Evolutionary conservation across 1,140 invertebrate genomes (phyloP), one percentile per base, ranked within the genome.

Genomic region (Drosophila gunungcola): DNA sequence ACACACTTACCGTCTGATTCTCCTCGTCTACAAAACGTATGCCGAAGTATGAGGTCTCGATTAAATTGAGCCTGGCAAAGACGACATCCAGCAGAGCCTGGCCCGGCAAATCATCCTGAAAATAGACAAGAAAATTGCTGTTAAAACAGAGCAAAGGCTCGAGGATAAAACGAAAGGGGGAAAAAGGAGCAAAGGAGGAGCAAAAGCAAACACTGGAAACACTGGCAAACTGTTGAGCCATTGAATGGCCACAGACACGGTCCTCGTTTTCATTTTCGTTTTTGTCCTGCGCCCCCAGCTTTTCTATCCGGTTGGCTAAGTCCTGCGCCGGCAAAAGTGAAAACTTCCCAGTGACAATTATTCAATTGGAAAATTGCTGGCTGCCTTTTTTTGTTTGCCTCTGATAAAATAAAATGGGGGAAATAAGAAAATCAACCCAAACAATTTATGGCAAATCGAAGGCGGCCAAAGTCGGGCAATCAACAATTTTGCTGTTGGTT

Each of bases 41-140:
- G 42, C 97, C 97, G 93, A 98, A 98, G 92, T 98, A 98, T 61
- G 97, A 96, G 25, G 97, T 98, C 93, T 98, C 97, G 75, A 98
- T 93, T 42, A 98, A 94, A 93, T 98, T 98, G 62, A 98, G 94
- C 92, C 98, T 97, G 75, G 96, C 95, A 93, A 97, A 98, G 36
- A 98, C 97, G 69, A 96, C 95, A 92, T 98, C 97, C 86, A 98
- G 91, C 49, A 98, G 92, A 69, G 96, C 96, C 93, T 98, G 97
- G 12, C 97, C 97, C 4, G 95, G 94, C 89, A 95, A 96, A 80
- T 95, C 95, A 92, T 96, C 96, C 97, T 98, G 95, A 63, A 95
- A 96, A 92, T 91, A 91, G 93, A 93, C 92, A 92, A 92, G 91
- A 85, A 83, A 90, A 83, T 88, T 81, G 73, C 77, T 90, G 74